These are phyloP conservation scores for Timema cristinae DNA, from an alignment of 2,888 invertebrate species.

Conservation along the genomic window DNA sequence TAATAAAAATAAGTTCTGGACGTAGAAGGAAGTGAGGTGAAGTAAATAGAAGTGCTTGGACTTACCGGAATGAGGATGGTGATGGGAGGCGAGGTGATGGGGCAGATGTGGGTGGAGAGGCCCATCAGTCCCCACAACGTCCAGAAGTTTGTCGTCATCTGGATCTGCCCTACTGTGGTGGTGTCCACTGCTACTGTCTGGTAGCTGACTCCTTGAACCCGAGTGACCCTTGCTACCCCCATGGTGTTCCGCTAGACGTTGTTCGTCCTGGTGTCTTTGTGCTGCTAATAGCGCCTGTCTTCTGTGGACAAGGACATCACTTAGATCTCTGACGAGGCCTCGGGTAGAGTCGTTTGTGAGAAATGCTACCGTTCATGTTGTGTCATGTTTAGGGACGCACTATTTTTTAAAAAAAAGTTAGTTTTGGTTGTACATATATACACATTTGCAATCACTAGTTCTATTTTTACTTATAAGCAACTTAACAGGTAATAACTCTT, in stretches of 20 bases:
- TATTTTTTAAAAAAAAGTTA: too few relatives aligned
- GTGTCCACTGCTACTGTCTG: constrained; percentile 44
- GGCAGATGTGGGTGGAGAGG: constrained; percentile 41
- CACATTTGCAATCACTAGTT: too few relatives aligned
- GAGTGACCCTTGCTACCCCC: constrained; percentile 41
- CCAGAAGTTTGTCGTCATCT: constrained; percentile 79
- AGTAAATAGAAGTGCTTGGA: background rate
- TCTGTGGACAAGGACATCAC: constrained; percentile 45
- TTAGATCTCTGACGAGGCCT: constrained; percentile 16
- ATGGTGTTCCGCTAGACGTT: constrained; percentile 42
- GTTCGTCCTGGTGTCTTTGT: constrained; percentile 45
- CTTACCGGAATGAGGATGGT: constrained; percentile 38
- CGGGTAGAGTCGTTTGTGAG: background rate
- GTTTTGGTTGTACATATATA: too few relatives aligned
- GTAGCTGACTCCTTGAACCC: constrained; percentile 39
- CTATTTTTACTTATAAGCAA: too few relatives aligned
- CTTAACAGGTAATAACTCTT: too few relatives aligned
- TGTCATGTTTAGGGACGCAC: too few relatives aligned
- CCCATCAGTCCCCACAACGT: constrained; percentile 84
- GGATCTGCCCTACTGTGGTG: constrained; percentile 36
- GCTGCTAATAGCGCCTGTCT: constrained; percentile 50
- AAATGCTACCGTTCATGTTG: too few relatives aligned
- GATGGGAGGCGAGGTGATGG: constrained; percentile 35
- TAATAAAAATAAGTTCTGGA: too few relatives aligned
- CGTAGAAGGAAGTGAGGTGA: too few relatives aligned